phyloP scores from a whole-genome alignment of 2,113 vertebrate species.

The Xenus cinereus region DNA sequence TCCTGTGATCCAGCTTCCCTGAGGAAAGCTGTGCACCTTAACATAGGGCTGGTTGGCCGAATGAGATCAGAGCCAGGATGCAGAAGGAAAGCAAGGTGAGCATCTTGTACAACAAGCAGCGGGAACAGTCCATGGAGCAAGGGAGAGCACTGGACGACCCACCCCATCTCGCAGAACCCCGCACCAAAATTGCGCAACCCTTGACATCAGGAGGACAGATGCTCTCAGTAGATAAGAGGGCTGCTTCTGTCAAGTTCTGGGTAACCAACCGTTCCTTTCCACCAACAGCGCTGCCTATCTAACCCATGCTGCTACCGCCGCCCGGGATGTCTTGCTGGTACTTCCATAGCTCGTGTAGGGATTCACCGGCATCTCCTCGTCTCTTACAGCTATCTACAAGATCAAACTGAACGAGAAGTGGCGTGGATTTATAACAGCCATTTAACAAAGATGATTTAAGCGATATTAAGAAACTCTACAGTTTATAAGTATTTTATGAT shows the following conservation, averaged over 20 bases:
- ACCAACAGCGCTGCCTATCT: not conserved
- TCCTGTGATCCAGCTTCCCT: not conserved
- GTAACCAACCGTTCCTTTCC: not conserved
- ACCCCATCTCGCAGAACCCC: not conserved
- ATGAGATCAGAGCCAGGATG: not conserved
- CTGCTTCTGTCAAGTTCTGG: not conserved
- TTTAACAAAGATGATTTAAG: not conserved
- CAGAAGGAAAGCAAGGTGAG: not conserved
- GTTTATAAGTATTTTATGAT: not conserved
- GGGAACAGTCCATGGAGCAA: not conserved
- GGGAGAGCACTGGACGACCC: not conserved
- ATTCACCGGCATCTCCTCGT: not conserved
- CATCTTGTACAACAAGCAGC: not conserved
- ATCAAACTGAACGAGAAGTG: not conserved
- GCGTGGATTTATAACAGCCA: not conserved
- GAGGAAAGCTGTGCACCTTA: not conserved
- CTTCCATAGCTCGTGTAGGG: rapidly evolving
- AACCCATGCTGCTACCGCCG: not conserved
- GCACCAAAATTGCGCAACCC: not conserved
- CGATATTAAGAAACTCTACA: not conserved
- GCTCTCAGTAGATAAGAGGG: not conserved
- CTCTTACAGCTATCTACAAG: not conserved
- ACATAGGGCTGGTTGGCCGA: rapidly evolving
- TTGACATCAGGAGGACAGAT: not conserved
- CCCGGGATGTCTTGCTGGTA: rapidly evolving